Percentiles rank a stretch among this genome's conserved stretches.
phyloP scores from a whole-genome alignment of 2,797 vertebrate species.

The Crocodylus rhombifer region DNA sequence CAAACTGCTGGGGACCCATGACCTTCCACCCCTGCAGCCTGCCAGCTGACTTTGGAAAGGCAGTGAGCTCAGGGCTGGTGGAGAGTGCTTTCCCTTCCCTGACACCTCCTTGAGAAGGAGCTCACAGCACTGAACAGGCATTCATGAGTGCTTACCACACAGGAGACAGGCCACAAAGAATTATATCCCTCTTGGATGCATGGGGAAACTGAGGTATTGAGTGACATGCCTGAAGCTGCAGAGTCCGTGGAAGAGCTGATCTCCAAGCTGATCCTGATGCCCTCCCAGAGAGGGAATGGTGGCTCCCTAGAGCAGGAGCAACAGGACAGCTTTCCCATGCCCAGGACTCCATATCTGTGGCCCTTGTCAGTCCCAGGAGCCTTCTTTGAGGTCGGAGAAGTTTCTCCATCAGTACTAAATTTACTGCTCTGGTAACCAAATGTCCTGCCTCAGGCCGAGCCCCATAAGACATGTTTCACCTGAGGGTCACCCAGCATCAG shows the following conservation, averaged over 20 bases:
- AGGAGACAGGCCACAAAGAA: background rate
- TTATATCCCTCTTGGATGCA: background rate
- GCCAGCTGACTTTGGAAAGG: background rate
- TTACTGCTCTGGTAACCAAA: rapidly evolving
- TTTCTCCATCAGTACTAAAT: too few relatives aligned
- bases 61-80: rapidly evolving
- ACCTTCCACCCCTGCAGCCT: background rate
- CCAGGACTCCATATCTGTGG: background rate
- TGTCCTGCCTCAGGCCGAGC: background rate
- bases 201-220: background rate
- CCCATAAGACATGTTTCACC: background rate
- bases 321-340: rapidly evolving
- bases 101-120: background rate
- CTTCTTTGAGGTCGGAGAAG: background rate
- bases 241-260: background rate
- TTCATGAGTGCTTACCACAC: background rate
- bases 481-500: too few relatives aligned
- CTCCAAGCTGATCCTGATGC: background rate
- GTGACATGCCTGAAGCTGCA: background rate
- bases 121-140: background rate
- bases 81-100: background rate
- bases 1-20: background rate
- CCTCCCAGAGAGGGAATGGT: background rate
- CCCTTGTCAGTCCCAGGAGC: background rate
- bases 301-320: background rate